Percentiles rank a stretch among this genome's conserved stretches.
These are phyloP conservation scores for Palythoa caribaeorum DNA, from an alignment of 92 coral and sea anemone species.

Conservation along the genomic window DNA sequence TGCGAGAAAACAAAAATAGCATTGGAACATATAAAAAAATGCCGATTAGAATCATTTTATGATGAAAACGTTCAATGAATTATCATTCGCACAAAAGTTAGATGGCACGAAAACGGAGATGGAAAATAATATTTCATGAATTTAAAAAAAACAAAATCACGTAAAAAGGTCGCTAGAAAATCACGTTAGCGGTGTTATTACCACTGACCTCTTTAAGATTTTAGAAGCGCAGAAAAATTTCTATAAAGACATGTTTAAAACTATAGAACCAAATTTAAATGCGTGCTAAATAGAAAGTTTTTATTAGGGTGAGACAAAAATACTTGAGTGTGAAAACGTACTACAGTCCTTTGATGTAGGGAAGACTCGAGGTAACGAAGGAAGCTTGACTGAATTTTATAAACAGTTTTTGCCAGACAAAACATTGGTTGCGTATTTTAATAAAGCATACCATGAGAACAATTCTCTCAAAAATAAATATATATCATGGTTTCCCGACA, in stretches of 20 bases:
- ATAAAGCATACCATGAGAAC: conserved; percentile 26
- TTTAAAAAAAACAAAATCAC: too few relatives aligned
- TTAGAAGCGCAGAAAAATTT: neutral
- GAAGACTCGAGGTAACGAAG: neutral
- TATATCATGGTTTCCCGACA: conserved; percentile 24
- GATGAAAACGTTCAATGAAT: too few relatives aligned
- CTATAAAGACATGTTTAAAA: neutral
- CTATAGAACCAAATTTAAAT: neutral
- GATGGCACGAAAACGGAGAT: too few relatives aligned
- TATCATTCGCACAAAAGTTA: too few relatives aligned
- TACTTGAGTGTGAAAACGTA: conserved; percentile 1
- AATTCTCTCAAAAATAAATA: conserved; percentile 53
- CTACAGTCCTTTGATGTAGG: conserved; percentile 3
- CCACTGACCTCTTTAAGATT: conserved; percentile 29
- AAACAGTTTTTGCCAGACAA: neutral
- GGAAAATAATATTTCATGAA: too few relatives aligned
- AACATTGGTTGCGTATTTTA: neutral
- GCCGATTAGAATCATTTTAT: too few relatives aligned
- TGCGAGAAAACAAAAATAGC: too few relatives aligned
- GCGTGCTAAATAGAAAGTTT: neutral
- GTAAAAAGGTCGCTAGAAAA: too few relatives aligned
- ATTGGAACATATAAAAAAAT: too few relatives aligned
- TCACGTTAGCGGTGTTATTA: conserved; percentile 28
- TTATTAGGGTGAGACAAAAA: neutral
- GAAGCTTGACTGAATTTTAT: neutral